Evolutionary conservation across 2,113 vertebrate genomes (phyloP).

Genomic region (Sarotherodon lohbergeri): DNA sequence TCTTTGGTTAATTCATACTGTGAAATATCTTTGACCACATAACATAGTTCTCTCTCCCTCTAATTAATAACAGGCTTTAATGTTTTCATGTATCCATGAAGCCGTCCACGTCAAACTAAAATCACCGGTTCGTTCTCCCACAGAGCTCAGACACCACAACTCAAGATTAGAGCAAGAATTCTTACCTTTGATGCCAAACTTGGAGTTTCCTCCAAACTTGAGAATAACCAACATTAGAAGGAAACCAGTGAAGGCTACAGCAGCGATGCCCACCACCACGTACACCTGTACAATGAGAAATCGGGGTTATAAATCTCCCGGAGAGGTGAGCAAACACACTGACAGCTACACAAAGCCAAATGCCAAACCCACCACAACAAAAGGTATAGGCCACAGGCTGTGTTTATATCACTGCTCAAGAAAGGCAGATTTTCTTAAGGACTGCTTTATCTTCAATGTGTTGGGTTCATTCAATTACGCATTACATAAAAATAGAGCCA

Average conservation of each 20-base stretch:
- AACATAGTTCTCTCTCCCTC: neutral
- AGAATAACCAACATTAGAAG: slow-evolving; percentile 92
- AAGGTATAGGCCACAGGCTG: neutral
- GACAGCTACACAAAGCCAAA: neutral
- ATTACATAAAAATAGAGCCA: neutral
- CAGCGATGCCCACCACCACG: slow-evolving; percentile 93
- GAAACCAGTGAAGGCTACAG: slow-evolving; percentile 89
- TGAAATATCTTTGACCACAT: neutral
- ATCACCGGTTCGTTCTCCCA: neutral
- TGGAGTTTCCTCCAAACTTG: slow-evolving; percentile 95
- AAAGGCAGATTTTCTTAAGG: neutral
- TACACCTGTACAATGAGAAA: slow-evolving; percentile 78
- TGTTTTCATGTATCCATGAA: slow-evolving; percentile 35
- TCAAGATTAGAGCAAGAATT: neutral
- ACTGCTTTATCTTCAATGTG: neutral
- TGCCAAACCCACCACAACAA: neutral
- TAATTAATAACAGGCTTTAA: neutral
- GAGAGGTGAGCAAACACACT: neutral
- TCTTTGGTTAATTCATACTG: neutral
- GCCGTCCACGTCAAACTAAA: neutral
- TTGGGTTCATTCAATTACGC: neutral
- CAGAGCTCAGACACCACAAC: neutral
- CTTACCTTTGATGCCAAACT: slow-evolving; percentile 99
- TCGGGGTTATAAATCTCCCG: neutral
- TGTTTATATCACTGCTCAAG: neutral